Percentiles rank a stretch among this genome's conserved stretches.
These are phyloP conservation scores for Rhipidura dahli DNA, from an alignment of 2,113 vertebrate genomes.

Conservation along the genomic window DNA sequence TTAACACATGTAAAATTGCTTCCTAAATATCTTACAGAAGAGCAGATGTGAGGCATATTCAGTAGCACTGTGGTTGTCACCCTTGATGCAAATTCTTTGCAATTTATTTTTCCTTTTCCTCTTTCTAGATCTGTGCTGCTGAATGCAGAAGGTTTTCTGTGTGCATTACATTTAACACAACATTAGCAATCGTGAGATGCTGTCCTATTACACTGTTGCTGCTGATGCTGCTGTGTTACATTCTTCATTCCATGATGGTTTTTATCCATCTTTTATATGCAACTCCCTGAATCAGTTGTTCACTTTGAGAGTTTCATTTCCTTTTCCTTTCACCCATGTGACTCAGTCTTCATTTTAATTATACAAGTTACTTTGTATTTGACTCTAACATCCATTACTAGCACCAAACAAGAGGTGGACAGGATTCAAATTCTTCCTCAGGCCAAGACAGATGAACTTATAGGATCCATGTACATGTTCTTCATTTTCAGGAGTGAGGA, in stretches of 20 bases:
- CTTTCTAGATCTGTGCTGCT: background rate
- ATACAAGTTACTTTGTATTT: background rate
- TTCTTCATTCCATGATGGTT: background rate
- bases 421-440: background rate
- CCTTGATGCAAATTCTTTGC: background rate
- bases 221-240: background rate
- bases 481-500: background rate
- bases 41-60: slow-evolving; percentile 11
- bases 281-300: background rate
- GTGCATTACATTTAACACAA: background rate
- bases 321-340: background rate
- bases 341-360: background rate
- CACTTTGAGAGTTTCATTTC: background rate
- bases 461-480: background rate
- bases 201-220: background rate
- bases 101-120: background rate
- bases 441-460: background rate
- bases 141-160: background rate
- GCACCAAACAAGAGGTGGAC: background rate
- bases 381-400: background rate
- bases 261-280: background rate
- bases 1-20: background rate
- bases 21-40: background rate
- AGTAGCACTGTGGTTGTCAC: background rate
- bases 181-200: background rate